Evolutionary conservation across 2,797 vertebrate genomes (phyloP).

Genomic region (Argyrosomus regius): DNA sequence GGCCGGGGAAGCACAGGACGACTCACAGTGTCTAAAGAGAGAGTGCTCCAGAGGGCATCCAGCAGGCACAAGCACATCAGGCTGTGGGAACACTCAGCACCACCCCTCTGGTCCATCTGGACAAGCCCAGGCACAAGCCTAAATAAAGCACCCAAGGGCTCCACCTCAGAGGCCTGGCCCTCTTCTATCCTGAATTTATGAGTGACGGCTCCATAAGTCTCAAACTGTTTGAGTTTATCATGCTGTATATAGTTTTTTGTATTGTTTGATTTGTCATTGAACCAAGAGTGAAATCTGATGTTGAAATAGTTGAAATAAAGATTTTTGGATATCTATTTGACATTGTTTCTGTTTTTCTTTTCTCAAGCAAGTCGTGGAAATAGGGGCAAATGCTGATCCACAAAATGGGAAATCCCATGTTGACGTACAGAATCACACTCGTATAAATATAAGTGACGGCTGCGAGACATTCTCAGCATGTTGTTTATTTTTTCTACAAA

Average conservation of each 20-base stretch:
- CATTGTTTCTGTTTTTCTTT: conserved; percentile 28
- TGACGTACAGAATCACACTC: background rate
- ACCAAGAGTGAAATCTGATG: conserved; percentile 2
- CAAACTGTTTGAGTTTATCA: background rate
- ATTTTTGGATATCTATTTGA: conserved; percentile 26
- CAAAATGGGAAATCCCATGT: background rate
- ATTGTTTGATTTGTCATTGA: conserved; percentile 1
- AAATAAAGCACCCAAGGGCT: conserved; percentile 66
- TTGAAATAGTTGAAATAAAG: conserved; percentile 64
- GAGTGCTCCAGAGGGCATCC: conserved; percentile 21
- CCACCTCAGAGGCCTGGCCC: conserved; percentile 55
- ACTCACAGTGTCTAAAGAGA: background rate
- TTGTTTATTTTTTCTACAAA: conserved; percentile 52
- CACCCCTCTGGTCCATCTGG: conserved; percentile 55
- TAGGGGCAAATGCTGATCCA: background rate
- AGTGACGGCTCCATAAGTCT: conserved; percentile 26
- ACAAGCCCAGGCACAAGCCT: conserved; percentile 47
- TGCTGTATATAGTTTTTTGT: background rate
- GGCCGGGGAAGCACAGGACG: conserved; percentile 89
- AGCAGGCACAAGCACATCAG: conserved; percentile 26
- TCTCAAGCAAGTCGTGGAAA: conserved; percentile 15
- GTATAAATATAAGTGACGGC: conserved; percentile 29
- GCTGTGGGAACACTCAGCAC: conserved; percentile 56
- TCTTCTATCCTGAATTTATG: conserved; percentile 52
- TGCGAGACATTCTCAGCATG: conserved; percentile 16